phyloP scores from a whole-genome alignment of 1,140 invertebrate genomes.

The Caenorhabditis inopinata region DNA sequence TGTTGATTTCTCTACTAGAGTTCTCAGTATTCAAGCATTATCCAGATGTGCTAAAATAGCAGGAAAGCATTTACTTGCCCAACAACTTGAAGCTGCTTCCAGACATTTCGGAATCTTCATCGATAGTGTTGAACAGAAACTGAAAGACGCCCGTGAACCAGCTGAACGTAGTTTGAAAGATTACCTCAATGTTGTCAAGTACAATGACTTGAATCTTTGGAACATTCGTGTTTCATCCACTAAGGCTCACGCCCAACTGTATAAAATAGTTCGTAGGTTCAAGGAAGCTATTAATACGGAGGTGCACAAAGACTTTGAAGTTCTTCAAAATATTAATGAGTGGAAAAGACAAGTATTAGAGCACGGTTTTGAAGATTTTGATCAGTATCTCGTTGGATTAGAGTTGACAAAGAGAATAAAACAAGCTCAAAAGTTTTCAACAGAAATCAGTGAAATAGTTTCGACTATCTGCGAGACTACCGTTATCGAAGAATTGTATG shows the following conservation, averaged over 20 bases:
- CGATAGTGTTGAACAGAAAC: conserved; percentile 72
- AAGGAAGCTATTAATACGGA: conserved; percentile 52
- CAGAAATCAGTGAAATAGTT: background rate
- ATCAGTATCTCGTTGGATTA: background rate
- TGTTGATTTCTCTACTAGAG: conserved; percentile 78
- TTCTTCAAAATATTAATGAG: background rate
- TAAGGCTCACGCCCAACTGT: conserved; percentile 60
- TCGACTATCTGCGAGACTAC: background rate
- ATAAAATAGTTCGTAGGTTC: conserved; percentile 57
- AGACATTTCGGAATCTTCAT: conserved; percentile 82
- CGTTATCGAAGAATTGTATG: background rate
- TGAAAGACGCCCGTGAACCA: conserved; percentile 68
- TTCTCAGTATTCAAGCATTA: conserved; percentile 67
- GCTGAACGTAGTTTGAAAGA: conserved; percentile 81
- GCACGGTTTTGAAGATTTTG: background rate
- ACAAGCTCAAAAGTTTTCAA: background rate
- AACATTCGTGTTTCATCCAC: conserved; percentile 76
- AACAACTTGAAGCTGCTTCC: conserved; percentile 81
- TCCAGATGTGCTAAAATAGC: background rate
- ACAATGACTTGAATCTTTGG: conserved; percentile 92
- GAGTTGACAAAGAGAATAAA: background rate
- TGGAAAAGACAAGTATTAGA: background rate
- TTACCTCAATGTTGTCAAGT: conserved; percentile 90
- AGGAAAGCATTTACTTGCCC: conserved; percentile 59
- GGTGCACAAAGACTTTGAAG: background rate